A percentile compares a stretch with the other conserved stretches of the same genome.
Evolutionary conservation across 2,113 vertebrate genomes (phyloP).

Genomic region (Psittacula cyanocephala): DNA sequence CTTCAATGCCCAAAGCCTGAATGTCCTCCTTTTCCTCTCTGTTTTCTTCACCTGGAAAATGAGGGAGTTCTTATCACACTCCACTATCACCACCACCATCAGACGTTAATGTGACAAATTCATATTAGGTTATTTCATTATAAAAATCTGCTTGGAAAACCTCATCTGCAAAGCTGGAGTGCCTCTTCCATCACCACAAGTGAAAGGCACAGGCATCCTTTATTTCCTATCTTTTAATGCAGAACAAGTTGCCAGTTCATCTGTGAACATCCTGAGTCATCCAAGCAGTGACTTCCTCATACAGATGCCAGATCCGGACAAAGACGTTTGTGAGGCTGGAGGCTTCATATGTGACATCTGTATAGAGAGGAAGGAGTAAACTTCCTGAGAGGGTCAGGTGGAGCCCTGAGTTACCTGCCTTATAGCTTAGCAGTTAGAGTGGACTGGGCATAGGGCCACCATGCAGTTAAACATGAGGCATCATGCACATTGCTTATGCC

Average conservation of each 20-base stretch:
- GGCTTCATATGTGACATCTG: not conserved
- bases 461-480: not conserved
- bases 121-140: not conserved
- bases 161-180: not conserved
- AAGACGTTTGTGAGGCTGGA: not conserved
- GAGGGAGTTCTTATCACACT: not conserved
- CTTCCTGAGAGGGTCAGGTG: not conserved
- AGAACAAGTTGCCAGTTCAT: not conserved
- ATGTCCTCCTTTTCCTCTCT: not conserved
- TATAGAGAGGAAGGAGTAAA: not conserved
- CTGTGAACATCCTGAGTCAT: not conserved
- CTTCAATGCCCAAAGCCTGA: not conserved
- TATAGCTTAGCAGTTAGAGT: not conserved
- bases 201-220: not conserved
- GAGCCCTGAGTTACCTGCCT: not conserved
- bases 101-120: not conserved
- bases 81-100: not conserved
- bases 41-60: not conserved
- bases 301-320: not conserved
- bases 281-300: not conserved
- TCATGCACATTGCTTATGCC: not conserved
- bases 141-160: not conserved
- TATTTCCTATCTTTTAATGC: not conserved
- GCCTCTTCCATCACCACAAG: not conserved
- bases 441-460: not conserved